Conservation (phyloP, 92 coral and sea anemone genomes). For the Siderastrea siderea region DNA sequence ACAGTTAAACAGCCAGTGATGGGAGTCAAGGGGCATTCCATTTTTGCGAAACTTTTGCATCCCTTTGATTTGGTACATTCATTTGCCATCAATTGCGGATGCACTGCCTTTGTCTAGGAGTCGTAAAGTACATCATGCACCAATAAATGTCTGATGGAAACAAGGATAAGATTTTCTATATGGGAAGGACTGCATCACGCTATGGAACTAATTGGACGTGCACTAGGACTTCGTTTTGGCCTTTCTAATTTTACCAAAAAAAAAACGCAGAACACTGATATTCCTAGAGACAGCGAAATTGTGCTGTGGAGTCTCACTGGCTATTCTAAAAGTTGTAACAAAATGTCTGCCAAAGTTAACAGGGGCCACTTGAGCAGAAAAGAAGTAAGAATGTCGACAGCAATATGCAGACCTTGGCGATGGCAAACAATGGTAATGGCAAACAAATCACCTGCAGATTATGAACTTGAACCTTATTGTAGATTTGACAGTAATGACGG, state of each 20-base stretch:
- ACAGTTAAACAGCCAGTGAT: conserved; percentile 35
- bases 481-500: conserved; percentile 24
- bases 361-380: conserved; percentile 36
- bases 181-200: conserved; percentile 55
- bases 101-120: conserved; percentile 69
- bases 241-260: conserved; percentile 16
- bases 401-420: conserved; percentile 31
- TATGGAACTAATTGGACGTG: conserved; percentile 54
- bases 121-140: conserved; percentile 55
- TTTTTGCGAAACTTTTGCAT: conserved; percentile 49
- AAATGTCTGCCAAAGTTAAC: conserved; percentile 3
- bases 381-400: conserved; percentile 10
- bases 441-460: conserved; percentile 25
- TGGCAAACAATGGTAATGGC: conserved; percentile 11
- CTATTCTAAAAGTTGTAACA: conserved; percentile 5
- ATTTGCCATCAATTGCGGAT: conserved; percentile 76
- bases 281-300: conserved; percentile 21
- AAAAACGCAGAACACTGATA: background rate
- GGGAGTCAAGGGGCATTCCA: conserved; percentile 59
- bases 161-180: conserved; percentile 13
- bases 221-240: conserved; percentile 55
- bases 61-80: conserved; percentile 57
- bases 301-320: conserved; percentile 42
- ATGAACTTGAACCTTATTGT: conserved; percentile 42
- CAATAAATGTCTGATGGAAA: conserved; percentile 5